Evolutionary conservation across 2,113 vertebrate genomes (phyloP).

Genomic region (Tragelaphus strepsiceros): DNA sequence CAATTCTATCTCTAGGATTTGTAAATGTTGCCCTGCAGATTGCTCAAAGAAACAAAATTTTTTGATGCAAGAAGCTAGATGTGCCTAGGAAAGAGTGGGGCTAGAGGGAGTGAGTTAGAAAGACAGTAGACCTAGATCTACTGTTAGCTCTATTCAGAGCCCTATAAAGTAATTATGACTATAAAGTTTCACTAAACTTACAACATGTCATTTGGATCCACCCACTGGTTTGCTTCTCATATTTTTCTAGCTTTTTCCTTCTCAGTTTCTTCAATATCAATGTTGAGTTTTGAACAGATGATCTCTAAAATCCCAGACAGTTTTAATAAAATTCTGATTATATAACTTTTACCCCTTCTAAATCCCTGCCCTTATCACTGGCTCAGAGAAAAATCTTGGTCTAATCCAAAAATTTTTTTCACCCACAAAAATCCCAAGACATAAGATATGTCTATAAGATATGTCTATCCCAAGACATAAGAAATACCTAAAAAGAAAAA

Average conservation of each 20-base stretch:
- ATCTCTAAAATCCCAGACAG: slow-evolving; percentile 65
- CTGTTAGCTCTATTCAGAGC: background rate
- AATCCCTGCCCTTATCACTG: slow-evolving; percentile 63
- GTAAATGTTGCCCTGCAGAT: background rate
- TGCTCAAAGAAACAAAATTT: background rate
- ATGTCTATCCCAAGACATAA: slow-evolving; percentile 51
- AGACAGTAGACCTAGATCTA: background rate
- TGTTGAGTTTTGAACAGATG: slow-evolving; percentile 38
- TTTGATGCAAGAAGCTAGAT: background rate
- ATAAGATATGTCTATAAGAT: too few species aligned
- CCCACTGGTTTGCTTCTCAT: background rate
- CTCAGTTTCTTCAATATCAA: slow-evolving; percentile 46
- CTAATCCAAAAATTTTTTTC: slow-evolving; percentile 39
- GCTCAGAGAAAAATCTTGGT: slow-evolving; percentile 66
- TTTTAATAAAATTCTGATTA: slow-evolving; percentile 73
- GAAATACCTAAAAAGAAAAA: slow-evolving; percentile 44
- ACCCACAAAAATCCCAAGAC: slow-evolving; percentile 31
- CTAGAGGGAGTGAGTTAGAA: background rate
- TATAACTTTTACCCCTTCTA: slow-evolving; percentile 55
- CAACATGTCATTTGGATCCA: background rate
- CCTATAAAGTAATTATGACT: background rate
- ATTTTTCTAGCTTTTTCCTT: slow-evolving; percentile 44
- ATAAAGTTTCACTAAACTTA: background rate
- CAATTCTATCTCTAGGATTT: background rate
- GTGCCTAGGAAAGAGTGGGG: background rate